phyloP scores from a whole-genome alignment of 1,140 invertebrate genomes.

The Diabrotica undecimpunctata region DNA sequence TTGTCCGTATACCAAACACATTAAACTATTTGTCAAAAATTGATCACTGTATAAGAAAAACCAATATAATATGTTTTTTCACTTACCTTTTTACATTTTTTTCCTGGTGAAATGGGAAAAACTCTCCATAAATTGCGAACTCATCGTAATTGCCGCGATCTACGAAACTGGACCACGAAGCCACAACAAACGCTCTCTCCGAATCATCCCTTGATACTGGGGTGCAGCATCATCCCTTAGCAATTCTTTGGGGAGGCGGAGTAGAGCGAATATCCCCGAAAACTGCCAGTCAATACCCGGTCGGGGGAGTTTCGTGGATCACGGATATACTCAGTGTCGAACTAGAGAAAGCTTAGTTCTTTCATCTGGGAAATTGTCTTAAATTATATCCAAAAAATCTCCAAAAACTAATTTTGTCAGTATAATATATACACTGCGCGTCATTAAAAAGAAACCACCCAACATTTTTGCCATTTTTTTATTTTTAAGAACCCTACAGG shows the following conservation, averaged over 20 bases:
- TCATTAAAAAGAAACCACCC: too few relatives aligned
- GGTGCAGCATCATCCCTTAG: conserved; percentile 35
- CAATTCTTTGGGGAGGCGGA: conserved; percentile 26
- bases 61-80: too few relatives aligned
- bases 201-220: conserved; percentile 37
- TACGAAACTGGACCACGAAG: conserved; percentile 5
- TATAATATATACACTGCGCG: too few relatives aligned
- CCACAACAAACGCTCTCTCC: background rate
- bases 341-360: conserved; percentile 2
- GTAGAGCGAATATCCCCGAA: conserved; percentile 23
- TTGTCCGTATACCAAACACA: background rate
- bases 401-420: too few relatives aligned
- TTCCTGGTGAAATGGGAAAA: conserved; percentile 5
- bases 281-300: conserved; percentile 34
- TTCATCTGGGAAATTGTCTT: background rate
- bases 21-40: too few relatives aligned
- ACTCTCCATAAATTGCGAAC: background rate
- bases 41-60: background rate
- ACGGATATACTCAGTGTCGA: conserved; percentile 9
- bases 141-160: conserved; percentile 11
- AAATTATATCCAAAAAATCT: background rate
- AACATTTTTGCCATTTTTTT: too few relatives aligned
- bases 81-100: conserved; percentile 21
- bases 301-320: conserved; percentile 6
- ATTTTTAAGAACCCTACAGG: too few relatives aligned